A percentile compares a stretch with the other conserved stretches of the same genome.
Conservation (phyloP, 1,140 invertebrate species). For the Ips nitidus region DNA sequence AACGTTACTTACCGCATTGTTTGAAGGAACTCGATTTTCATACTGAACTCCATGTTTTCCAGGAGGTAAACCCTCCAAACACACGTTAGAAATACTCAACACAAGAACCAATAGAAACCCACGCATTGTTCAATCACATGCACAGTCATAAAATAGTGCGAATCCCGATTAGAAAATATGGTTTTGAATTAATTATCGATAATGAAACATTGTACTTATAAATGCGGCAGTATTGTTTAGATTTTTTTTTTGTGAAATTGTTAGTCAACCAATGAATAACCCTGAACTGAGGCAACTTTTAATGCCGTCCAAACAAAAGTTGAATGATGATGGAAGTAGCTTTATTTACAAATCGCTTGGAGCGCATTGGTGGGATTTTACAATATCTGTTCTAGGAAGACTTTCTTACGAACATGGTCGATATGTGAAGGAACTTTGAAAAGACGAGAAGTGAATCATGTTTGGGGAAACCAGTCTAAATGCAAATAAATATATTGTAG, state of each 20-base stretch:
- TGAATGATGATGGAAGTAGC: not conserved
- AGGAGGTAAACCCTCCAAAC: conserved; percentile 11
- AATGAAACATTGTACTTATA: not conserved
- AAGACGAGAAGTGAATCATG: conserved; percentile 11
- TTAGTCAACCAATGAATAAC: conserved; percentile 3
- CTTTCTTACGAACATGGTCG: not conserved
- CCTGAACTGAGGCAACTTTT: conserved; percentile 14
- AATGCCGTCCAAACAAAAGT: not conserved
- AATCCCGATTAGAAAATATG: no score
- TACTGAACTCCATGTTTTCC: conserved; percentile 4
- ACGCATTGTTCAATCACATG: no score
- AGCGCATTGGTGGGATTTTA: conserved; percentile 11
- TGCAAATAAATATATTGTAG: not conserved
- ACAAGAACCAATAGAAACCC: not conserved
- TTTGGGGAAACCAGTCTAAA: conserved; percentile 5
- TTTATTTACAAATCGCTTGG: conserved; percentile 2
- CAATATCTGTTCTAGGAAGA: not conserved
- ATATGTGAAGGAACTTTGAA: conserved; percentile 1
- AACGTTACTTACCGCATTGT: conserved; percentile 11
- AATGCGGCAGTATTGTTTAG: conserved; percentile 16
- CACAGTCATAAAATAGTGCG: no score
- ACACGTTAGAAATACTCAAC: conserved; percentile 9
- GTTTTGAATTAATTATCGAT: no score
- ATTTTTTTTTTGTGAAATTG: conserved; percentile 8
- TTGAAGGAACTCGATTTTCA: conserved; percentile 8